Percentiles rank a stretch among this genome's conserved stretches.
Conservation (phyloP, 2,113 vertebrate species). For the Tricholaema leucomelas region DNA sequence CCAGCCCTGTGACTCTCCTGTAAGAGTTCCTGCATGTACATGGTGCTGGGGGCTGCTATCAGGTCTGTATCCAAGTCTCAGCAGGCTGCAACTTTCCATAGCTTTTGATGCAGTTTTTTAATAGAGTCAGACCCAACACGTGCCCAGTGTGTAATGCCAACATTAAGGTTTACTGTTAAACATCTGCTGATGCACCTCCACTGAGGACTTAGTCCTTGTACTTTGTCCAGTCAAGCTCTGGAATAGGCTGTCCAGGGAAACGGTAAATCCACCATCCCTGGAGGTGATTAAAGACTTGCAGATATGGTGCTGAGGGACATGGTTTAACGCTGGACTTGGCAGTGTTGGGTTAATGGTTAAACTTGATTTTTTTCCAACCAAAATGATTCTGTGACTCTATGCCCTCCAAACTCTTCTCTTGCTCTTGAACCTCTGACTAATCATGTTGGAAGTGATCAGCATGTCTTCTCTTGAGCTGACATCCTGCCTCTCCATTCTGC, state of each 20-base stretch:
- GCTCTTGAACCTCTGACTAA: not conserved
- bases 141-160: not conserved
- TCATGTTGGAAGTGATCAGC: not conserved
- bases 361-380: too few species aligned
- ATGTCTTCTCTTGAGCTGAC: not conserved
- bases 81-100: not conserved
- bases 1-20: not conserved
- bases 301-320: too few species aligned
- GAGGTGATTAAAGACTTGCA: too few species aligned
- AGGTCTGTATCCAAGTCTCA: not conserved
- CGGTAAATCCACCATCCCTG: too few species aligned
- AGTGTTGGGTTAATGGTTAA: too few species aligned
- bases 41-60: not conserved
- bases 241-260: too few species aligned
- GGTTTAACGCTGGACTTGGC: too few species aligned
- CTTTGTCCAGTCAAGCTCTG: not conserved
- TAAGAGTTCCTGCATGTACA: accelerated
- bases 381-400: too few species aligned
- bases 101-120: accelerated
- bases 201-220: not conserved
- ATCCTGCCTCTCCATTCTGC: not conserved
- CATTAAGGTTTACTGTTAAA: not conserved
- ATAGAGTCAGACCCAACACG: not conserved
- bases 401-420: not conserved
- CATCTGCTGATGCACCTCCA: not conserved